Evolutionary conservation across 1,140 invertebrate species (phyloP).

Genomic region (Habropoda laboriosa): DNA sequence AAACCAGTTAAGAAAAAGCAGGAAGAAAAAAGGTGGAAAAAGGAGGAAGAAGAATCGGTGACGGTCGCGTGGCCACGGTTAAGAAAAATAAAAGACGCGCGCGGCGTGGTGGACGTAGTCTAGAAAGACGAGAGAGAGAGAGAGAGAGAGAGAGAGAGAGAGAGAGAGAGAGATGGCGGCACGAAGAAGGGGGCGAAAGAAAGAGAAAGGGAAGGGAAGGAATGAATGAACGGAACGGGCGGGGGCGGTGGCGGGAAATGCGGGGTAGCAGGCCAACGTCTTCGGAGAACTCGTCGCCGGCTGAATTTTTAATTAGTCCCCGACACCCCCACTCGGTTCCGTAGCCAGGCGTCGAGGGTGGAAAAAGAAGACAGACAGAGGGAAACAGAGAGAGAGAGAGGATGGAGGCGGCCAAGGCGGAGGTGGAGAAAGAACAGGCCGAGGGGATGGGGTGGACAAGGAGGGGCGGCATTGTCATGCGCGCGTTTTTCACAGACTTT

Average conservation of each 20-base stretch:
- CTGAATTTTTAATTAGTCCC: constrained; percentile 81
- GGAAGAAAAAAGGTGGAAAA: neutral
- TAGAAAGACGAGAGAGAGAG: constrained; percentile 15
- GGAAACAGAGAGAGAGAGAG: neutral
- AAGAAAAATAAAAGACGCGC: constrained; percentile 57
- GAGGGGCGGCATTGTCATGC: constrained; percentile 80
- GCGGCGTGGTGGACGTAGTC: constrained; percentile 48
- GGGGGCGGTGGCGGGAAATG: constrained; percentile 49
- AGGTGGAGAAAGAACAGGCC: constrained; percentile 46
- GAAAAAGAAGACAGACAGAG: neutral
- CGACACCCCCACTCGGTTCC: constrained; percentile 62
- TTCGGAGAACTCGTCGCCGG: constrained; percentile 68
- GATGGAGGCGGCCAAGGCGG: constrained; percentile 18
- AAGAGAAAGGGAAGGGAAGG: constrained; percentile 50
- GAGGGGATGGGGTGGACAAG: constrained; percentile 56
- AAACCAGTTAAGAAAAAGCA: neutral
- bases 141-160: neutral
- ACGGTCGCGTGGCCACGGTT: constrained; percentile 55
- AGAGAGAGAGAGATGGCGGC: neutral
- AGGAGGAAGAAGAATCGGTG: constrained; percentile 56
- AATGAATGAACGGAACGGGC: constrained; percentile 52
- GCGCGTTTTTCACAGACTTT: constrained; percentile 81
- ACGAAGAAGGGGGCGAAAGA: constrained; percentile 30
- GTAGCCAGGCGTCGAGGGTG: neutral
- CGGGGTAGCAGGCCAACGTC: constrained; percentile 72